Base-by-base conservation (phyloP, 1,140 invertebrate genomes). In the Bombus ignitus region DNA sequence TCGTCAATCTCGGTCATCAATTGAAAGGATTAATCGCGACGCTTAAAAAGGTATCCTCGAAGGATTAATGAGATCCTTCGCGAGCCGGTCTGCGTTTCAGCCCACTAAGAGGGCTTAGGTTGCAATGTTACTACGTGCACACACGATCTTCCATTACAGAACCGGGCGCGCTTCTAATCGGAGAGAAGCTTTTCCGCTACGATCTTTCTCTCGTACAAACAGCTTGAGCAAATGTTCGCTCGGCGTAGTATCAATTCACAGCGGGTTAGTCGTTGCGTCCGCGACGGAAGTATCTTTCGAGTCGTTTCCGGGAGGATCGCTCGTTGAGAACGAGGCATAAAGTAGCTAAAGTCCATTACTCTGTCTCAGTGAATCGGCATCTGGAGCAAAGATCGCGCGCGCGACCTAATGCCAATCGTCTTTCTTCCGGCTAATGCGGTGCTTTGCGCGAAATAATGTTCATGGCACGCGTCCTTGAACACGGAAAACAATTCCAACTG, bases 261-360 rank as follows among this genome's bases (percentile, higher is more conserved):
- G 18, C 22, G 72, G 39, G 76, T 80, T 53, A 39, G 70, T 83
- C 75, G 82, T 88, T 78, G 82, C 83, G 87, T 37, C 81, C 62
- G 80, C 71, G 88, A 73, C 35, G 65, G 53, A 83, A 88, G 47
- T 81, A 74, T 79, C 75, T 47, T 62, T 44, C 70, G 44, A 47
- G 65, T 87, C 88, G 87, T 89, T 83, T 65, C 72, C 68, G 39
- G 35, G 75, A 59, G 79, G 79, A 88, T 89, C 83, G 87, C 53
- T 22, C 76, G 88, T 35, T 73, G 72, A 65, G 76, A 83, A 77
- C 72, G 62, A 59, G 76, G 76, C 88, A 89, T 89, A 89, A 89
- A 89, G 76, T 78, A 89, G 74, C 88, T 80, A 15, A 32, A 82
- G 71, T 89, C 88, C 88, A 89, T 89, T 89, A 89, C 84, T 89